Evolutionary conservation across 2,888 invertebrate genomes (phyloP).

Genomic region (Elysia crispata): DNA sequence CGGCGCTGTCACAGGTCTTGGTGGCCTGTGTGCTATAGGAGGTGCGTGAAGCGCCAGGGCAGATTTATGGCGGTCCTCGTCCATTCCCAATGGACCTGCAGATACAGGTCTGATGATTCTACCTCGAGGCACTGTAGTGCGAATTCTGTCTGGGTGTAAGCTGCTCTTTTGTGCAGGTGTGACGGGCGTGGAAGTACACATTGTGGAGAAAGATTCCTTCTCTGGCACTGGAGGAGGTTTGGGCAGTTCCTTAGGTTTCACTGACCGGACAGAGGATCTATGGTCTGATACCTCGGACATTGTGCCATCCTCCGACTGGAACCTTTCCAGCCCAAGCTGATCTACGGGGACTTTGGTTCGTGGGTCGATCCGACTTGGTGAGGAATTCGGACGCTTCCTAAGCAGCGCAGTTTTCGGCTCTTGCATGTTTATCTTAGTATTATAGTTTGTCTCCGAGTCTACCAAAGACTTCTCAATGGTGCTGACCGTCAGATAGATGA

Average conservation of each 20-base stretch:
- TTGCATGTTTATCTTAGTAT: conserved; percentile 63
- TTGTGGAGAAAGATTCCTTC: conserved; percentile 62
- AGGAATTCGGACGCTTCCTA: conserved; percentile 69
- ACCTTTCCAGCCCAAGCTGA: conserved; percentile 63
- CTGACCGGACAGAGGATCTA: conserved; percentile 61
- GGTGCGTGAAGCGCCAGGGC: neutral
- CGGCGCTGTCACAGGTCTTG: conserved; percentile 63
- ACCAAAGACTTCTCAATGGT: conserved; percentile 71
- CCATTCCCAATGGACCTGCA: conserved; percentile 59
- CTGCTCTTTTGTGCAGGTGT: conserved; percentile 56
- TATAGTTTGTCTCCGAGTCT: conserved; percentile 62
- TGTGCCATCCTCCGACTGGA: conserved; percentile 58
- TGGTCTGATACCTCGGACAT: conserved; percentile 62
- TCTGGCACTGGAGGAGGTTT: conserved; percentile 54
- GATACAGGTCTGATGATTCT: conserved; percentile 70
- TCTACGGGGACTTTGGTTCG: conserved; percentile 70
- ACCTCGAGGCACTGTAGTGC: conserved; percentile 68
- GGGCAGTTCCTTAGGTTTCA: conserved; percentile 57
- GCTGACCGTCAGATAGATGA: conserved; percentile 75
- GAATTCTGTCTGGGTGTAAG: conserved; percentile 65
- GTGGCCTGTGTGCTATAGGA: conserved; percentile 16
- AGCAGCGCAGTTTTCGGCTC: conserved; percentile 23
- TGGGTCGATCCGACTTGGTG: conserved; percentile 74
- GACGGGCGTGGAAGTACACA: conserved; percentile 60
- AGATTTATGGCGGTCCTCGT: conserved; percentile 4